These are phyloP conservation scores for Lanistes nyassanus DNA, from an alignment of 1,140 invertebrate genomes.

Conservation along the genomic window DNA sequence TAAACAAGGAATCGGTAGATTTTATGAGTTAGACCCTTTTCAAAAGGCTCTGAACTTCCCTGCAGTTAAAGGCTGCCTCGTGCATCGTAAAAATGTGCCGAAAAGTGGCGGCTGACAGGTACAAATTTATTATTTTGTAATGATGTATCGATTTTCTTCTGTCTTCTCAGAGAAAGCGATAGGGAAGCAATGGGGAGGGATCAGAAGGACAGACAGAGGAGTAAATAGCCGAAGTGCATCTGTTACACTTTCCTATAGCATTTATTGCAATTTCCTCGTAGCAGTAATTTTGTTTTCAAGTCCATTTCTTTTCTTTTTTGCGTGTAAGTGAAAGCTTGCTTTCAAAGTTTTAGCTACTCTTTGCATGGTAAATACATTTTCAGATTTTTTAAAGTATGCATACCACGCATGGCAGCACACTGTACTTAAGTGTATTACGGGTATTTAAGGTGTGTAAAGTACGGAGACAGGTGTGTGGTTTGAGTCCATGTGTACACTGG, in stretches of 20 bases:
- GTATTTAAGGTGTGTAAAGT: too few species aligned
- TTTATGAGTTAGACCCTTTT: too few species aligned
- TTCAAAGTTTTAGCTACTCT: neutral
- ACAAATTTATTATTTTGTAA: neutral
- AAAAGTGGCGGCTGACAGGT: neutral
- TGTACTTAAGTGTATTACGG: too few species aligned
- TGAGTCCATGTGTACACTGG: too few species aligned
- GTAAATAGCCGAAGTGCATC: neutral
- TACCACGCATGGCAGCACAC: too few species aligned
- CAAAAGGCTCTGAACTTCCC: neutral
- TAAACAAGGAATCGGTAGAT: neutral
- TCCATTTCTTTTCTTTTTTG: neutral
- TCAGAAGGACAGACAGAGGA: neutral
- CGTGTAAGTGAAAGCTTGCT: neutral
- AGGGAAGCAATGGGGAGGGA: neutral
- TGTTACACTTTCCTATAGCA: neutral
- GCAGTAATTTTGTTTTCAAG: neutral
- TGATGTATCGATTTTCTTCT: neutral
- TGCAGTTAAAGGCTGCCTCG: neutral
- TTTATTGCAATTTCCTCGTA: neutral
- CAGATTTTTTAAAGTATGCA: too few species aligned
- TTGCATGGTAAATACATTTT: too few species aligned
- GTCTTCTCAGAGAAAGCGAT: neutral
- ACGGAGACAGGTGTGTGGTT: too few species aligned
- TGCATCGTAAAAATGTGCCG: neutral